Percentiles rank a stretch among this genome's conserved stretches.
phyloP scores from a whole-genome alignment of 2,113 vertebrate species.

The Dasypus novemcinctus region DNA sequence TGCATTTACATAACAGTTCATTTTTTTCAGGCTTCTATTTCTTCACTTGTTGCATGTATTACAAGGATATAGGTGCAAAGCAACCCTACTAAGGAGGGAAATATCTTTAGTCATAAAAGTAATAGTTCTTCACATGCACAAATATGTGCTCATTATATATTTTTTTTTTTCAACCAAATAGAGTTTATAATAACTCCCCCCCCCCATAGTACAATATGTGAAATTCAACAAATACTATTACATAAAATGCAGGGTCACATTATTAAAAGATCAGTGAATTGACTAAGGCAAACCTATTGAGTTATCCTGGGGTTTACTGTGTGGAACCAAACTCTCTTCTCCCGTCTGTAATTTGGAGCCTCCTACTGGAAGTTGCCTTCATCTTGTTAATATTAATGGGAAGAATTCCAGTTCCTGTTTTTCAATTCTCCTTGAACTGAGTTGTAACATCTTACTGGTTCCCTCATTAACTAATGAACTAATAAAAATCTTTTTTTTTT shows the following conservation, averaged over 20 bases:
- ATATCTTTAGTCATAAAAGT: neutral
- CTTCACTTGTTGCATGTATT: neutral
- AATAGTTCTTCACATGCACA: neutral
- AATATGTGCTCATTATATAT: neutral
- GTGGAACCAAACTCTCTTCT: neutral
- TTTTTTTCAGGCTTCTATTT: neutral
- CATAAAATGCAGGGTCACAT: neutral
- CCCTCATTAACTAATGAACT: no score
- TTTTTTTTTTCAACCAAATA: neutral
- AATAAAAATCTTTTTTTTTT: no score
- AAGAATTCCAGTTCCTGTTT: neutral
- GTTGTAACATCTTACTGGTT: no score
- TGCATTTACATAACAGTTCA: neutral
- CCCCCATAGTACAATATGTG: neutral
- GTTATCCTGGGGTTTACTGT: neutral
- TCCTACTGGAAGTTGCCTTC: neutral
- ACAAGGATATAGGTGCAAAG: neutral
- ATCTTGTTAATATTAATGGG: neutral
- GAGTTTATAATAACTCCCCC: no score
- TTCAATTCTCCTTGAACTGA: neutral
- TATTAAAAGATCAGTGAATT: neutral
- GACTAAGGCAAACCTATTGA: neutral
- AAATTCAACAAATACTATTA: neutral
- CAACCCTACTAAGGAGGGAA: neutral
- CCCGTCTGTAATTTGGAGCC: neutral